Evolutionary conservation across 2,113 vertebrate genomes (phyloP), one percentile per base, ranked within the genome.

Genomic region (Neotragus moschatus): DNA sequence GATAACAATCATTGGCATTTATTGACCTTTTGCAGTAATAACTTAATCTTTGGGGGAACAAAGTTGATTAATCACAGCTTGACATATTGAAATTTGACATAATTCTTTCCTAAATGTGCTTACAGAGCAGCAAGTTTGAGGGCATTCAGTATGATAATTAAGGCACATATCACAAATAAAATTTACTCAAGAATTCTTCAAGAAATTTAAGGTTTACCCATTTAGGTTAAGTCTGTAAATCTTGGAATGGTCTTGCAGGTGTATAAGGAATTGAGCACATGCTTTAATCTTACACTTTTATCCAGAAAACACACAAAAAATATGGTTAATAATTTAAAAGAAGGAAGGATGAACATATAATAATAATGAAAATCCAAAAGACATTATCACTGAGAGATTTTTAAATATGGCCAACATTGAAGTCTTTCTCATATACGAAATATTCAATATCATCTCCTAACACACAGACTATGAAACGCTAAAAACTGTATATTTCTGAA

Each of bases 1-100:
- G 33, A 96, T 84, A 98, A 96, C 96, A 97, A 8, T 70, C 94
- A 92, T 91, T 96, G 98, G 87, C 53, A 95, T 96, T 96, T 96
- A 88, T 89, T 94, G 91, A 97, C 58, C 97, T 98, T 98, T 96
- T 96, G 60, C 84, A 91, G 43, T 58, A 96, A 12, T 92, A 96
- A 91, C 97, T 98, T 97, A 97, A 66, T 96, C 47, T 28, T 97
- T 25, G 73, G 49, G 93, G 30, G 95, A 92, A 39, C 92, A 97
- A 96, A 90, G 95, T 97, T 85, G 2, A 86, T 95, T 98, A 94
- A 47, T 97, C n/a, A 97, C 43, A 97, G 89, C 96, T 96, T 97
- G 87, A 86, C 13, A 9, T 91, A 96, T 56, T 66, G 58, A 97
- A 88, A 98, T 97, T 97, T 97, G 91, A 47, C 94, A n/a, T 82